Base-by-base conservation (phyloP, 2,113 vertebrate species). In the Oncorhynchus nerka region DNA sequence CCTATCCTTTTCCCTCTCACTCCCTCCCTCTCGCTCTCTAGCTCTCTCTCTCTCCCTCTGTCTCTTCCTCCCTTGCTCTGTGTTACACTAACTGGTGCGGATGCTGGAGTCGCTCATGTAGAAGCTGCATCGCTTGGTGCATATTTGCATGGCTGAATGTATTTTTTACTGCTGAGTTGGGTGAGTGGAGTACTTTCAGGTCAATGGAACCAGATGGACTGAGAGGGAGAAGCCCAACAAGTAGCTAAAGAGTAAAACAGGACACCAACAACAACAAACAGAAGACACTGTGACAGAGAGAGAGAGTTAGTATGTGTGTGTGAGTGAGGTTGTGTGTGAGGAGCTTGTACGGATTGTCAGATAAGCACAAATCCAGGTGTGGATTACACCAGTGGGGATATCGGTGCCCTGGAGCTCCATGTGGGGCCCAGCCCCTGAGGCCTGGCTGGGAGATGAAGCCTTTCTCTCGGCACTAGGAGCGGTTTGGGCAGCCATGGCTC, bases 371-470 rank as follows among this genome's bases (percentile, higher is more conserved):
- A 72, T 83, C 74, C 79, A 78, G 77, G 86, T 79, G 86, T 85
- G 89, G 88, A 85, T 85, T 87, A 83, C 83, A 81, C 84, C 78
- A 86, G 84, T 89, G 89, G 89, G 86, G 87, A 84, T 89, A 61
- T 73, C 28, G 80, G 75, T 49, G 77, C 83, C 85, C 88, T 92
- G 89, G 90, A 93, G 89, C 92, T 93, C 88, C 91, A 94, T 94
- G 93, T 92, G 92, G 91, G 87, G 85, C 87, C 82, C 91, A 78
- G 90, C 88, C 83, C 88, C 85, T 73, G 89, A 89, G 82, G 88
- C 90, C 91, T 91, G 90, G 91, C 88, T 90, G 84, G 91, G 89
- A 93, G 89, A 94, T 92, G 94, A 94, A 85, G 91, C 89, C 82
- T 85, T 90, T 80, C 88, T 89, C 66, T 78, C 75, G 39, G 86